Percentiles rank a stretch among this genome's conserved stretches.
phyloP scores from a whole-genome alignment of 2,797 vertebrate genomes.

The Gouania willdenowi region DNA sequence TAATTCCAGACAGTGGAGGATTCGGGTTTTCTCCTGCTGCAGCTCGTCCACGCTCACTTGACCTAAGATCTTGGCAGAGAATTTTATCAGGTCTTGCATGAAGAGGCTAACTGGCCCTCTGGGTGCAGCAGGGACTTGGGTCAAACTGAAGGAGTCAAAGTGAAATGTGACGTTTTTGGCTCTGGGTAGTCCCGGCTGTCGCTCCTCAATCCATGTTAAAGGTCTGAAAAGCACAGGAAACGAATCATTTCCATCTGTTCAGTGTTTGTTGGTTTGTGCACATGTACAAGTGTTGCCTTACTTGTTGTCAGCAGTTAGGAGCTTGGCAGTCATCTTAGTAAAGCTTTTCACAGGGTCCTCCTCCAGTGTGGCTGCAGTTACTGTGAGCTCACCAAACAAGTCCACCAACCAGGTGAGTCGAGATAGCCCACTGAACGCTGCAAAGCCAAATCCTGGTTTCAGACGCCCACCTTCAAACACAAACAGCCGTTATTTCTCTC shows the following conservation, averaged over 20 bases:
- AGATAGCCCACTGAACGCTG: slow-evolving; percentile 85
- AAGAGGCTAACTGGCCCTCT: slow-evolving; percentile 81
- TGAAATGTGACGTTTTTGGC: slow-evolving; percentile 82
- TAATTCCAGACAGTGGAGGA: slow-evolving; percentile 84
- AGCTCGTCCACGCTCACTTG: slow-evolving; percentile 74
- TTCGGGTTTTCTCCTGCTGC: slow-evolving; percentile 73
- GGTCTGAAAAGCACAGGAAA: slow-evolving; percentile 57
- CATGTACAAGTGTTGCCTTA: slow-evolving; percentile 45
- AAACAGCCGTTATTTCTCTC: no score
- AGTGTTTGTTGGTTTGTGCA: no score
- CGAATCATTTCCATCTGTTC: no score
- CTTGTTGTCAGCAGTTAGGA: slow-evolving; percentile 79
- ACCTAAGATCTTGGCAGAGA: slow-evolving; percentile 83
- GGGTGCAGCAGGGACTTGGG: slow-evolving; percentile 74
- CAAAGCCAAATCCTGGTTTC: slow-evolving; percentile 82
- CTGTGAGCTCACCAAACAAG: slow-evolving; percentile 86
- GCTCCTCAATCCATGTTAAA: slow-evolving; percentile 91
- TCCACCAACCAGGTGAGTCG: slow-evolving; percentile 91
- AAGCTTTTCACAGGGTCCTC: slow-evolving; percentile 72
- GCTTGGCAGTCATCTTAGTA: slow-evolving; percentile 83
- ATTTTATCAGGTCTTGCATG: slow-evolving; percentile 88
- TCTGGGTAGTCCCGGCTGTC: slow-evolving; percentile 78
- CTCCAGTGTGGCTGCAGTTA: slow-evolving; percentile 75
- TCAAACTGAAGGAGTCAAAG: slow-evolving; percentile 80
- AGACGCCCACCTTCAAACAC: slow-evolving; percentile 74